These are phyloP conservation scores for Eulithis prunata DNA, from an alignment of 2,888 invertebrate species.

Conservation along the genomic window DNA sequence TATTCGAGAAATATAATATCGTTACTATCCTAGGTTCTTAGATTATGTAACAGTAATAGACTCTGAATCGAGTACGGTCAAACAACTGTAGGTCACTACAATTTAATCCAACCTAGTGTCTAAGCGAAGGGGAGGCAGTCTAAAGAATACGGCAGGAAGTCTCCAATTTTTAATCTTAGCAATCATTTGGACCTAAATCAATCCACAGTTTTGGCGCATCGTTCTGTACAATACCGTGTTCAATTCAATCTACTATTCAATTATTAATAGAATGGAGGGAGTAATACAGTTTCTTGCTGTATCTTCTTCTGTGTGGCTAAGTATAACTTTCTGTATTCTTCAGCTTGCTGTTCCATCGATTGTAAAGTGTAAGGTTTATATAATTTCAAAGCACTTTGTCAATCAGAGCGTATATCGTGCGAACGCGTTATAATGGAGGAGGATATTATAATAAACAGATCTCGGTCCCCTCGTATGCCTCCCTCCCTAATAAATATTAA, in stretches of 20 bases:
- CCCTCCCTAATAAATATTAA: slow-evolving; percentile 83
- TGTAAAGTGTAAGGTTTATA: neutral
- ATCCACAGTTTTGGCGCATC: slow-evolving; percentile 37
- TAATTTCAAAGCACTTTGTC: slow-evolving; percentile 53
- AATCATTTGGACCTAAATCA: slow-evolving; percentile 26
- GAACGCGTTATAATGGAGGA: slow-evolving; percentile 80
- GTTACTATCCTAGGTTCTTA: neutral
- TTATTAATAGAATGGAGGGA: too few relatives aligned
- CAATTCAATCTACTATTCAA: too few relatives aligned
- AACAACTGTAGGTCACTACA: slow-evolving; percentile 26
- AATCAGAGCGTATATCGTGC: slow-evolving; percentile 76
- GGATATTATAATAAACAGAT: slow-evolving; percentile 84
- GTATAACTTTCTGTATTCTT: too few relatives aligned
- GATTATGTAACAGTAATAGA: neutral
- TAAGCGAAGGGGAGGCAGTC: slow-evolving; percentile 20
- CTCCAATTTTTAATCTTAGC: slow-evolving; percentile 23
- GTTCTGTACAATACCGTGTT: neutral
- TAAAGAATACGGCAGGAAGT: slow-evolving; percentile 32
- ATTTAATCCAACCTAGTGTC: slow-evolving; percentile 33
- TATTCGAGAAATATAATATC: neutral
- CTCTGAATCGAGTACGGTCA: slow-evolving; percentile 10
- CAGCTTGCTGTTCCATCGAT: too few relatives aligned
- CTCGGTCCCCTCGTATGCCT: slow-evolving; percentile 67
- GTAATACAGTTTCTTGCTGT: too few relatives aligned
- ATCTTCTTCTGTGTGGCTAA: too few relatives aligned